A percentile compares a stretch with the other conserved stretches of the same genome.
Evolutionary conservation across 53 echinoderm and acorn worm genomes (phyloP).

Genomic region (Paracentrotus lividus): DNA sequence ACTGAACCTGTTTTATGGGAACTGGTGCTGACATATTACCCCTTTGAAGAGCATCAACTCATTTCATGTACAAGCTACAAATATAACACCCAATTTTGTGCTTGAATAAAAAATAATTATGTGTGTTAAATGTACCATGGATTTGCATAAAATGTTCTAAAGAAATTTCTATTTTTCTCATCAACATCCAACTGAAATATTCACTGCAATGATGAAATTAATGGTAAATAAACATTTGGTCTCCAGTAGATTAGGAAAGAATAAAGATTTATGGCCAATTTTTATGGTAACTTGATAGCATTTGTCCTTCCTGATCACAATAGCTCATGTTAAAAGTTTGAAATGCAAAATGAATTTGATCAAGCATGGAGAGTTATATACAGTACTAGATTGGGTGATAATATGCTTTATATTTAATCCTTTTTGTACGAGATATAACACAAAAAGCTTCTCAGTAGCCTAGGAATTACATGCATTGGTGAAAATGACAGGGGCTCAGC

Average conservation of each 20-base stretch:
- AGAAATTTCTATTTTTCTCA: not conserved
- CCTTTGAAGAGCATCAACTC: not conserved
- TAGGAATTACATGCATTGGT: too few relatives aligned
- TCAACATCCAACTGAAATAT: not conserved
- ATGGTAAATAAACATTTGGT: slow-evolving; percentile 11
- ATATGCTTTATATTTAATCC: too few relatives aligned
- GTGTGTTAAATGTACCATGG: not conserved
- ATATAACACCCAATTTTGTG: too few relatives aligned
- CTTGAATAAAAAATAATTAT: too few relatives aligned
- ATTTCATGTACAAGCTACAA: not conserved
- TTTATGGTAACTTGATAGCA: not conserved
- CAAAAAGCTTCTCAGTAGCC: too few relatives aligned
- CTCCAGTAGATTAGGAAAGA: not conserved
- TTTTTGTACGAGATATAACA: too few relatives aligned
- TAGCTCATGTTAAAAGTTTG: not conserved
- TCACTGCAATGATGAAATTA: not conserved
- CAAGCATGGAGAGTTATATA: not conserved
- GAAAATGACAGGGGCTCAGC: too few relatives aligned
- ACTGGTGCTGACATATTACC: not conserved
- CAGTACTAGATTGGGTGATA: too few relatives aligned
- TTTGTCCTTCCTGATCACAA: not conserved
- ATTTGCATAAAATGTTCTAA: not conserved
- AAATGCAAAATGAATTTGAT: not conserved
- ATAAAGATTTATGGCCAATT: not conserved
- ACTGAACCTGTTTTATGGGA: too few relatives aligned